Conservation (phyloP, 2,888 invertebrate genomes). For the Aphrophora alni region DNA sequence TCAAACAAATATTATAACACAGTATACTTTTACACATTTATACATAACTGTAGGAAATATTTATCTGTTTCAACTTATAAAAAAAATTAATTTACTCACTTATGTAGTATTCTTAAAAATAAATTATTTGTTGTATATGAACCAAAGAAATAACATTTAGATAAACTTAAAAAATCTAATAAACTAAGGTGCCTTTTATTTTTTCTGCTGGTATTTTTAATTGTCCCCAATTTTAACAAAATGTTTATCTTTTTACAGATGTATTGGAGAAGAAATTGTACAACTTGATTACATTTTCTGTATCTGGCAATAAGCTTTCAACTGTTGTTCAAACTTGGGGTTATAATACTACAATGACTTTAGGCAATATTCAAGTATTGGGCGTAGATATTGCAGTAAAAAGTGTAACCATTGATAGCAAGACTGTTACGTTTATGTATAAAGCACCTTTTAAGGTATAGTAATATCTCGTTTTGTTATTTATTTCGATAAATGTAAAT, state of each 20-base stretch:
- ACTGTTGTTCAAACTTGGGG: constrained; percentile 35
- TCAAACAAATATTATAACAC: too few species aligned
- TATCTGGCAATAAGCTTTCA: constrained; percentile 15
- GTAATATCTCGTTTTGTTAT: background rate
- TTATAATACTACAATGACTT: constrained; percentile 33
- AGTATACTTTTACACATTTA: too few species aligned
- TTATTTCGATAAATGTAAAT: background rate
- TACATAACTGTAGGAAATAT: too few species aligned
- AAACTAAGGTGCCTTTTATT: too few species aligned
- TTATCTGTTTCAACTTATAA: too few species aligned
- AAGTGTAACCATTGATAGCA: constrained; percentile 15
- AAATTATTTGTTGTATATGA: too few species aligned
- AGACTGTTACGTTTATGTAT: background rate
- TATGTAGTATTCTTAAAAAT: too few species aligned
- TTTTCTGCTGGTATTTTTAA: background rate
- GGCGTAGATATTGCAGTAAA: constrained; percentile 26
- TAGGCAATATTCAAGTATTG: constrained; percentile 34
- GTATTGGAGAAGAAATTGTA: constrained; percentile 26
- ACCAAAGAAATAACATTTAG: too few species aligned
- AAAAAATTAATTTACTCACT: too few species aligned
- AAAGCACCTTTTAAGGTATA: constrained; percentile 11
- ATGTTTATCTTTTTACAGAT: background rate
- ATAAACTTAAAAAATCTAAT: too few species aligned
- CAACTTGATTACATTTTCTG: constrained; percentile 36
- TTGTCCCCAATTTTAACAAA: too few species aligned